Evolutionary conservation across 1,140 invertebrate genomes (phyloP).

Genomic region (Drosophila ogumai): DNA sequence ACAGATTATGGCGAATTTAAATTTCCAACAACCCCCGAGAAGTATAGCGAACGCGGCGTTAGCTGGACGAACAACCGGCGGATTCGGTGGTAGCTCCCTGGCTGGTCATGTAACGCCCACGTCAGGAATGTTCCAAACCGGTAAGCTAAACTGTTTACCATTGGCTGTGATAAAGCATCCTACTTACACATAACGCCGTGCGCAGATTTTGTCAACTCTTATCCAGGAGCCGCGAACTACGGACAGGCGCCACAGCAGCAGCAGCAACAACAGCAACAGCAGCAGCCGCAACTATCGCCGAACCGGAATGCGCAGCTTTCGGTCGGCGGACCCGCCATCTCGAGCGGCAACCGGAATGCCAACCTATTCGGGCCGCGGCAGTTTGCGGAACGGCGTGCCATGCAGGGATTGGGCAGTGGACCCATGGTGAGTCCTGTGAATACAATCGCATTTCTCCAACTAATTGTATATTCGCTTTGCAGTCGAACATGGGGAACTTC

Average conservation of each 20-base stretch:
- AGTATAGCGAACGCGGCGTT: slow-evolving; percentile 90
- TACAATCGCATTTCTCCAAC: neutral
- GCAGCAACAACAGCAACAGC: slow-evolving; percentile 86
- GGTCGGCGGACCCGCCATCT: slow-evolving; percentile 86
- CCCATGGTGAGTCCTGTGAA: slow-evolving; percentile 70
- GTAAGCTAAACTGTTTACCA: slow-evolving; percentile 51
- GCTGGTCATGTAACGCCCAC: slow-evolving; percentile 91
- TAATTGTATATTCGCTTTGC: slow-evolving; percentile 28
- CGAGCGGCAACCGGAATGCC: slow-evolving; percentile 86
- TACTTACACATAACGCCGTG: neutral
- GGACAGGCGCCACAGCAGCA: slow-evolving; percentile 86
- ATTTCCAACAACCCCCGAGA: slow-evolving; percentile 92
- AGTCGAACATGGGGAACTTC: slow-evolving; percentile 85
- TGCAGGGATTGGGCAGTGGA: slow-evolving; percentile 86
- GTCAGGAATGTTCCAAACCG: slow-evolving; percentile 88
- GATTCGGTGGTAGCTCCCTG: slow-evolving; percentile 87
- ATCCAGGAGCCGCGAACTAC: slow-evolving; percentile 84
- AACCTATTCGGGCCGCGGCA: slow-evolving; percentile 90
- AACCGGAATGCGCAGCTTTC: slow-evolving; percentile 85
- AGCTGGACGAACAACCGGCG: slow-evolving; percentile 87
- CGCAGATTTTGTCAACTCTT: slow-evolving; percentile 67
- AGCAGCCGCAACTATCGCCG: slow-evolving; percentile 87
- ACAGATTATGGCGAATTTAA: slow-evolving; percentile 91
- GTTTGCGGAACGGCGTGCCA: slow-evolving; percentile 91
- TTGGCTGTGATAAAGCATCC: neutral